Conservation (phyloP, 2,113 vertebrate genomes). For the Gila orcuttii region DNA sequence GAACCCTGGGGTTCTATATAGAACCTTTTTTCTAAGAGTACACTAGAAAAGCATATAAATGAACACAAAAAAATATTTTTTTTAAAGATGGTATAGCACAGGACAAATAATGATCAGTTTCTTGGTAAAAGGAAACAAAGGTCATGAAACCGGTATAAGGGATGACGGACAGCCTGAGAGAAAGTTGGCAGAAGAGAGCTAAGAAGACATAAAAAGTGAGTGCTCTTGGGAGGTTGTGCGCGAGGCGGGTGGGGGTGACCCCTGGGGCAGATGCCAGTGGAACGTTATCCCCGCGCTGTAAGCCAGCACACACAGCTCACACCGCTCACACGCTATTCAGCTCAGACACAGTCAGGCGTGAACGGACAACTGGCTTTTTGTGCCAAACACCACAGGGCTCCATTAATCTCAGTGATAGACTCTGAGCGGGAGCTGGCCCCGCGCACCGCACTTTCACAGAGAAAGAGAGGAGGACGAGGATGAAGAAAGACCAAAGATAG, state of each 20-base stretch:
- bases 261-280: conserved; percentile 67
- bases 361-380: conserved; percentile 68
- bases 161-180: not conserved
- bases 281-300: conserved; percentile 67
- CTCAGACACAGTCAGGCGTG: conserved; percentile 62
- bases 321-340: conserved; percentile 61
- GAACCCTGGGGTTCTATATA: too few relatives aligned
- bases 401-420: conserved; percentile 68
- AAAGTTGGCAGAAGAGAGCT: conserved; percentile 14
- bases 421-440: conserved; percentile 57
- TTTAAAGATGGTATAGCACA: not conserved
- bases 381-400: conserved; percentile 63
- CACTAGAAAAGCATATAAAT: not conserved
- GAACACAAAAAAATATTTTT: not conserved
- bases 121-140: conserved; percentile 32
- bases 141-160: not conserved
- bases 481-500: conserved; percentile 55
- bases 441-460: conserved; percentile 46
- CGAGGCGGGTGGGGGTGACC: conserved; percentile 60
- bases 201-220: conserved; percentile 1
- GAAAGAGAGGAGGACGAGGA: conserved; percentile 52
- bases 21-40: not conserved
- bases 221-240: conserved; percentile 55
- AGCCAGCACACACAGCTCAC: conserved; percentile 67
- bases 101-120: not conserved